These are phyloP conservation scores for Agelaius tricolor DNA, from an alignment of 2,113 vertebrate species.

Conservation along the genomic window DNA sequence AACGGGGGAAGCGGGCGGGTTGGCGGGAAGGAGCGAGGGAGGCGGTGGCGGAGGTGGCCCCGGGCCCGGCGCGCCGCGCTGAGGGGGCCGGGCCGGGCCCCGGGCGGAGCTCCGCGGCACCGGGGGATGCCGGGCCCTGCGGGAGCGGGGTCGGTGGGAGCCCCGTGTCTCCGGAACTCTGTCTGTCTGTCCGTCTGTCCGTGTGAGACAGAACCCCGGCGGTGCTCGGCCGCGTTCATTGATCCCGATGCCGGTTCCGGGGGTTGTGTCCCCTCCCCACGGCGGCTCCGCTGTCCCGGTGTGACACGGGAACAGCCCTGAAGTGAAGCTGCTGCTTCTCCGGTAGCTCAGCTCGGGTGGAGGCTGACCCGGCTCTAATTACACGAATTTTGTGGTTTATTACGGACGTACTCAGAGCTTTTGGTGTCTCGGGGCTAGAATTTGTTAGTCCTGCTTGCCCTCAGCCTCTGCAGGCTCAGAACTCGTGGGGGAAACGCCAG, in stretches of 20 bases:
- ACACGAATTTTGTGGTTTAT: neutral
- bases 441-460: too few relatives aligned
- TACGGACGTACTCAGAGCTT: neutral
- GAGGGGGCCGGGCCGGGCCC: neutral
- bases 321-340: accelerated
- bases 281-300: neutral
- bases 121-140: neutral
- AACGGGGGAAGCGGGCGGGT: neutral
- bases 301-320: accelerated
- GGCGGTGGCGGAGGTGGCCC: neutral
- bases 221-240: accelerated
- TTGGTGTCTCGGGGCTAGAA: neutral
- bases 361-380: neutral
- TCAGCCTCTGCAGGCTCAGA: neutral
- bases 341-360: accelerated
- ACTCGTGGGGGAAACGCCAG: accelerated
- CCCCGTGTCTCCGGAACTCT: too few relatives aligned
- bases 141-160: neutral
- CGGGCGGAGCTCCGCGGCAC: neutral
- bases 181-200: neutral
- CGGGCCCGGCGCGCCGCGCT: neutral
- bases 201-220: neutral
- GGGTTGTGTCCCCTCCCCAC: neutral
- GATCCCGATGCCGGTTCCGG: accelerated
- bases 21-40: neutral